phyloP scores from a whole-genome alignment of 1,140 invertebrate species.

The Zaprionus kolodkinae region DNA sequence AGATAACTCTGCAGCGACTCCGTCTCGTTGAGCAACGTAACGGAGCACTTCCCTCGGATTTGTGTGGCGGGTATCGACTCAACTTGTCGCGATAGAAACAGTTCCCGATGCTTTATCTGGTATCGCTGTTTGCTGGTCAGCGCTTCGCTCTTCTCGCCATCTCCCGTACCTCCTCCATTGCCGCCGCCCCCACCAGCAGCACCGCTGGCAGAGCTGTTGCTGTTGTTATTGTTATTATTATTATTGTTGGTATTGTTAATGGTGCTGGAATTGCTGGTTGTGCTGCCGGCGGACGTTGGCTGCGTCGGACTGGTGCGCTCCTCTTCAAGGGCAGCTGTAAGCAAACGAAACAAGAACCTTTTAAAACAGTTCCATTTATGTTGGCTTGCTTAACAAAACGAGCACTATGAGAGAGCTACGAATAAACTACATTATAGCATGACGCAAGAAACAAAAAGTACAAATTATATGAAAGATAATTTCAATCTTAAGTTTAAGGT shows the following conservation, averaged over 20 bases:
- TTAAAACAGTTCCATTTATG: conserved; percentile 1
- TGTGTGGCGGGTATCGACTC: conserved; percentile 99
- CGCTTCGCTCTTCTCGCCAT: conserved; percentile 75
- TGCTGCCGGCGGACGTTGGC: conserved; percentile 83
- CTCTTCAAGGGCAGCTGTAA: conserved; percentile 85
- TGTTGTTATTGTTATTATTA: conserved; percentile 47
- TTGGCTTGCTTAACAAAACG: background rate
- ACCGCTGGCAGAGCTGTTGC: conserved; percentile 50
- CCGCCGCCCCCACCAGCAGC: conserved; percentile 48
- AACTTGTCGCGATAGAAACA: conserved; percentile 98
- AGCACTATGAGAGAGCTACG: background rate
- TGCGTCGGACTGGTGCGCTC: conserved; percentile 81
- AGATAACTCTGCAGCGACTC: conserved; percentile 98
- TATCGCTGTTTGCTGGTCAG: conserved; percentile 92
- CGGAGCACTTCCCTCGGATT: conserved; percentile 99
- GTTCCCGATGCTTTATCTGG: conserved; percentile 98
- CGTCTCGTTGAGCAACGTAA: conserved; percentile 99
- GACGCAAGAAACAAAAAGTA: background rate
- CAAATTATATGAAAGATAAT: background rate
- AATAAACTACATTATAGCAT: background rate
- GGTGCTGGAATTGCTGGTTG: conserved; percentile 51
- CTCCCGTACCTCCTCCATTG: conserved; percentile 9
- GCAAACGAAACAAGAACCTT: conserved; percentile 3
- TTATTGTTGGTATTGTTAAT: conserved; percentile 43
- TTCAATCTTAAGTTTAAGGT: background rate